phyloP scores from a whole-genome alignment of 2,113 vertebrate genomes.

The Myrmecophaga tridactyla region DNA sequence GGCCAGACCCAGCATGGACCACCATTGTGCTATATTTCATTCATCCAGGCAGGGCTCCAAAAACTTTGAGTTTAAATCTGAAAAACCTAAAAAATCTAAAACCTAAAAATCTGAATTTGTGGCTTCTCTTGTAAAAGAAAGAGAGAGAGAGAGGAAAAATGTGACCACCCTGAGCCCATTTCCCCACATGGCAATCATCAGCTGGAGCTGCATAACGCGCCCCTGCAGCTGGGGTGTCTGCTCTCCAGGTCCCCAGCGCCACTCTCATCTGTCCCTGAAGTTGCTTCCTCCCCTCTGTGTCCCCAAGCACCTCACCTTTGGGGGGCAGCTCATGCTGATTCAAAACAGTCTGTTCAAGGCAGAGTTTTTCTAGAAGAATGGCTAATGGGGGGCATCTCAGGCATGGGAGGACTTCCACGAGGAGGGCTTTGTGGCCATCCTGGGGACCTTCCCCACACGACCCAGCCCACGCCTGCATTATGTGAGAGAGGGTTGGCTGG shows the following conservation, averaged over 20 bases:
- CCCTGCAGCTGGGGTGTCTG: accelerated
- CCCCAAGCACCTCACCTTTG: background rate
- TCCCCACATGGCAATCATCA: background rate
- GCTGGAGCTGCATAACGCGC: accelerated
- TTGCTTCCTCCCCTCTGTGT: accelerated
- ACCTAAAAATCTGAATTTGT: background rate
- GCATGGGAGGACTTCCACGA: background rate
- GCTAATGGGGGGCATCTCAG: background rate
- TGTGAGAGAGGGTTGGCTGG: background rate
- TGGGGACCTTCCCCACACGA: background rate
- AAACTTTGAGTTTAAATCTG: background rate
- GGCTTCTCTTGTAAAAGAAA: background rate
- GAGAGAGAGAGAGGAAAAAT: background rate
- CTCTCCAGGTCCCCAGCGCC: accelerated
- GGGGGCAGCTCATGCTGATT: accelerated
- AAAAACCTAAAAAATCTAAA: background rate
- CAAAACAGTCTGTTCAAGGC: background rate
- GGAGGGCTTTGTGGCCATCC: background rate
- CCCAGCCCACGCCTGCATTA: background rate
- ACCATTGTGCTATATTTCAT: background rate
- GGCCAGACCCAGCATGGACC: background rate
- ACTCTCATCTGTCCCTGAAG: background rate
- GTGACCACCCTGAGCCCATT: background rate
- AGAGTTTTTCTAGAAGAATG: too few relatives aligned
- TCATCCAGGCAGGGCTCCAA: background rate